phyloP scores from a whole-genome alignment of 2,797 vertebrate species.

The Numenius phaeopus region DNA sequence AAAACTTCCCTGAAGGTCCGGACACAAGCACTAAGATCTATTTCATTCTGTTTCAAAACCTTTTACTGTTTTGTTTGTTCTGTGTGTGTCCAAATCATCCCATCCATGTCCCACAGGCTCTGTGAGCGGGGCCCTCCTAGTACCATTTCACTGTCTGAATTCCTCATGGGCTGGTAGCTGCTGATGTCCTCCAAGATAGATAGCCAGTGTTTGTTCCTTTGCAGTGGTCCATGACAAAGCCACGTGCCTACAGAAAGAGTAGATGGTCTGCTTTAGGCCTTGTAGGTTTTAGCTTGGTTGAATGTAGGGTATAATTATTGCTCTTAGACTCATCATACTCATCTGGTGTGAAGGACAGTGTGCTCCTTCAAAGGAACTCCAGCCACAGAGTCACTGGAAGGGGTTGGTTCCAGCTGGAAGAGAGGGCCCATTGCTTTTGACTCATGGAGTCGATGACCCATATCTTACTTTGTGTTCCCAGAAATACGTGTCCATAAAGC shows the following conservation, averaged over 20 bases:
- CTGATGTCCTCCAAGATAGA: neutral
- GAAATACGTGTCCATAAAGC: constrained; percentile 3
- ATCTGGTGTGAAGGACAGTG: neutral
- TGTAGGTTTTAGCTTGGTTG: neutral
- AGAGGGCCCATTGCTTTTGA: neutral
- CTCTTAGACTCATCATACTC: neutral
- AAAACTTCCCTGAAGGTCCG: neutral
- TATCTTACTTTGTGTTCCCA: neutral
- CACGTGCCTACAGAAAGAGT: neutral
- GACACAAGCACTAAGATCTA: neutral
- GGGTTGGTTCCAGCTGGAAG: neutral
- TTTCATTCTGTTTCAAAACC: constrained; percentile 40
- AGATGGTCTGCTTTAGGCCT: neutral
- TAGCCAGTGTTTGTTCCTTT: neutral
- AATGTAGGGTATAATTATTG: neutral
- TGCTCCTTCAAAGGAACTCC: neutral
- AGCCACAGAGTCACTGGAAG: neutral
- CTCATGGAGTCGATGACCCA: neutral
- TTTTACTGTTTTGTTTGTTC: constrained; percentile 59
- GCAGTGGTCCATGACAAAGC: neutral
- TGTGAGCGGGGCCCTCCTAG: neutral
- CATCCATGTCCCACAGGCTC: neutral
- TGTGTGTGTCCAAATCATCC: constrained; percentile 20
- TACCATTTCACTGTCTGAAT: neutral
- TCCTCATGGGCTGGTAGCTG: neutral